Base-by-base conservation (phyloP, 2,113 vertebrate species). In the Etheostoma spectabile region DNA sequence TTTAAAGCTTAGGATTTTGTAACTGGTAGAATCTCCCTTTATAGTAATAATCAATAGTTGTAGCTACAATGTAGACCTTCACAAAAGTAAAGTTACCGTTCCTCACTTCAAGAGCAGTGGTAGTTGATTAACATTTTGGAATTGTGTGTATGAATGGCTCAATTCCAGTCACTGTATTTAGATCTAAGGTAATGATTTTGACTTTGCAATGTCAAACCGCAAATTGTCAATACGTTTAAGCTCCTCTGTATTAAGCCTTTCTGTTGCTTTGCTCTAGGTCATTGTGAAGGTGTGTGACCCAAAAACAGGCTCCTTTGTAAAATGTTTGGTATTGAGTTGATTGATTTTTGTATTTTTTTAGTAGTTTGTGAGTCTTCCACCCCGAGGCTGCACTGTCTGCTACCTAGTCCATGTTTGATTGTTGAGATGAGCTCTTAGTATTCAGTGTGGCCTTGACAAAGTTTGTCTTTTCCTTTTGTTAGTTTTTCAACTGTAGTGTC, bases 321-420 rank as follows among this genome's bases (percentile, higher is more conserved):
- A 52, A n/a, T 22, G 12, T 49, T 4, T 19, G 6, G 33, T 5
- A 64, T 64, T 63, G 33, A 55, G 51, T 30, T 38, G 10, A 51
- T 13, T 35, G 46, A 72, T 61, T 72, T 66, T n/a, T 56, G 2
- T 63, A 6, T 56, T 52, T 45, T 35, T 13, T 46, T 6, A 12
- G 6, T 49, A 12, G n/a, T 78, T 83, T 66, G 22, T 12, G 18
- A 62, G 38, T 56, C 21, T 73, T 62, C 27, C 30, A 49, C 19
- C 52, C 42, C 42, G 15, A 35, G 35, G 52, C 60, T 49, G 15
- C 60, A 21, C 45, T 49, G n/a, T 63, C 30, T 55, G 48, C 68
- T 69, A 2, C 46, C 56, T 22, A n/a, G 15, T 72, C 22, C 60
- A 64, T 60, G n/a, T 2, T 51, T 62, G 21, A 49, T 19, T 76